Evolutionary conservation across 2,797 vertebrate species (phyloP), one percentile per base, ranked within the genome.

Genomic region (Eupleurogrammus muticus): DNA sequence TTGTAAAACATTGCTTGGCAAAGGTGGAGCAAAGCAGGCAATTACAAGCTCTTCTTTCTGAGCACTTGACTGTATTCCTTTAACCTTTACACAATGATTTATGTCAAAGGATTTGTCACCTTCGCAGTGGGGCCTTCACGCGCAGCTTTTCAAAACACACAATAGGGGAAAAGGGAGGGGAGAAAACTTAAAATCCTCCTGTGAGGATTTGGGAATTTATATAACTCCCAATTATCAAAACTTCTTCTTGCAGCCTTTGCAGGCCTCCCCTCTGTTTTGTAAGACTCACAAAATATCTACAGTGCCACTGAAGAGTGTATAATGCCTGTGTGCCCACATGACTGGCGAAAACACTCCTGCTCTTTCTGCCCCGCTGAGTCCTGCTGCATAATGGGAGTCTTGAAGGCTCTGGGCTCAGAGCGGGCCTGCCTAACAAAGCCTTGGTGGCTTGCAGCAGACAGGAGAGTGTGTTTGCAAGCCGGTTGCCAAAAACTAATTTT

Each of bases 191-290:
- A 93, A 94, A 93, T 92, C 93, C 92, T 92, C 92, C 88, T 77
- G 91, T 90, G 92, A 93, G 93, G 93, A 94, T 95, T 95, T 93
- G 88, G 85, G 88, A 92, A 94, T 92, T 95, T 94, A 94, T 93
- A 94, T 93, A 95, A 95, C 93, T 92, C 93, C 93, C 94, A 95
- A 95, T 94, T 95, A 95, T 93, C 92, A 94, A 93, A 94, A 95
- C 88, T 94, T 94, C 84, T 87, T 77, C 89, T 89, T 84, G 88
- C 90, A 91, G 90, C 87, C 85, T 89, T 82, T 86, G 78, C 87
- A 90, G 90, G 84, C 87, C 86, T 90, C 84, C 85, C 86, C 81
- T 91, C 90, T 93, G 92, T 94, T 94, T 95, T 94, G 90, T 93
- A 91, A 91, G 91, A 90, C 93, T 94, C 92, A 92, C 92, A 92